Base-by-base conservation (phyloP, 2,797 vertebrate species). In the Pogonophryne albipinna region DNA sequence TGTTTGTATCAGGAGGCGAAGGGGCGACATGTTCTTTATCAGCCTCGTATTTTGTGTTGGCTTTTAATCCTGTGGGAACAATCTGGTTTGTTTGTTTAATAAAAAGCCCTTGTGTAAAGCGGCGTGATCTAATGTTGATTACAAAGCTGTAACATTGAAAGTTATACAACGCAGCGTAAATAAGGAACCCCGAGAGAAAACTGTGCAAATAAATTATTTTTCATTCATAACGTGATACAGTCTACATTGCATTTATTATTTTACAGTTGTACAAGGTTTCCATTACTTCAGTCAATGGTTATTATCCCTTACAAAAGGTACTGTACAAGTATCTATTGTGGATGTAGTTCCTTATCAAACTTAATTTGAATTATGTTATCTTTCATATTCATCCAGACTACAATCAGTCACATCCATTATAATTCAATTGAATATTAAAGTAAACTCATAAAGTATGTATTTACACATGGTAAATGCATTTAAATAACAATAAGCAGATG, bases 71-170 rank as follows among this genome's bases (percentile, higher is more conserved):
- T 73, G 55, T 75, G 41, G 17, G 71, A 88, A 83, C 83, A 75
- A 13, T 63, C 15, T 15, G 44, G 41, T 47, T 47, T 61, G 5
- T 76, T 79, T 70, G 79, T 75, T 79, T 82, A 70, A 75, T 66
- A 38, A 79, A 85, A 78, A 66, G 59, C 38, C 15, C n/a, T 66
- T 75, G 66, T 55, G 58, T 82, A 66, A 58, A 80, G 61, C 10
- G 6, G 15, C 20, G 46, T 52, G 65, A 65, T 82, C 66, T 59
- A 47, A 63, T 66, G 45, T 57, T 82, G 74, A 76, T 78, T 86
- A 78, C 58, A 41, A 19, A 65, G 20, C 60, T 12, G 56, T 77
- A 80, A 75, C 23, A 47, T 2, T 63, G 42, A 69, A 53, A 62
- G 23, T 63, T 4, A 71, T 55, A 9, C 51, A 71, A 44, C 9